phyloP scores from a whole-genome alignment of 1,140 invertebrate genomes.

The Cydia strobilella region DNA sequence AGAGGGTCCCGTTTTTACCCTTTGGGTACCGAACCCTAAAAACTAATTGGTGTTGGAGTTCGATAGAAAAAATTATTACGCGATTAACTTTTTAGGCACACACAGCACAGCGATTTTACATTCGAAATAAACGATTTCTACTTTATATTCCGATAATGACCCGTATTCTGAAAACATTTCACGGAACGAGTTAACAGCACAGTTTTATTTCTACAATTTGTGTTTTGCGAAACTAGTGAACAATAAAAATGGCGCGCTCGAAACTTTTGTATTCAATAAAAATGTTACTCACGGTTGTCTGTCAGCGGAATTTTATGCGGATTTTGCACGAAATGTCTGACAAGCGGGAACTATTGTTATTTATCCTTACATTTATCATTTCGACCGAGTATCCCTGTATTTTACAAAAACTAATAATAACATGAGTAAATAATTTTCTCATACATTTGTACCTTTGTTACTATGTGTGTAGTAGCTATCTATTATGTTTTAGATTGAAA shows the following conservation, averaged over 20 bases:
- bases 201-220: constrained; percentile 14
- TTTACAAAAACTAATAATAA: too few species aligned
- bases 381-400: background rate
- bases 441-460: too few species aligned
- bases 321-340: constrained; percentile 19
- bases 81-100: too few species aligned
- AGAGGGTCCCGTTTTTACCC: too few species aligned
- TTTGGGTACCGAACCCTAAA: too few species aligned
- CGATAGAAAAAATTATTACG: too few species aligned
- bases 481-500: too few species aligned
- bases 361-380: constrained; percentile 3
- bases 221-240: constrained; percentile 22
- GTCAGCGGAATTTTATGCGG: constrained; percentile 31
- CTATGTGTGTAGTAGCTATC: too few species aligned
- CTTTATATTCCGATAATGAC: background rate
- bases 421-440: background rate
- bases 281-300: constrained; percentile 28
- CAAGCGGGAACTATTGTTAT: constrained; percentile 7
- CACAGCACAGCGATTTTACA: background rate
- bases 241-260: constrained; percentile 20
- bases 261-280: constrained; percentile 32
- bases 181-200: constrained; percentile 2
- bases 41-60: too few species aligned
- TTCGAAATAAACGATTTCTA: background rate
- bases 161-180: background rate